Percentiles rank a stretch among this genome's conserved stretches.
Evolutionary conservation across 2,113 vertebrate genomes (phyloP).

Genomic region (Lucifuga dentata): DNA sequence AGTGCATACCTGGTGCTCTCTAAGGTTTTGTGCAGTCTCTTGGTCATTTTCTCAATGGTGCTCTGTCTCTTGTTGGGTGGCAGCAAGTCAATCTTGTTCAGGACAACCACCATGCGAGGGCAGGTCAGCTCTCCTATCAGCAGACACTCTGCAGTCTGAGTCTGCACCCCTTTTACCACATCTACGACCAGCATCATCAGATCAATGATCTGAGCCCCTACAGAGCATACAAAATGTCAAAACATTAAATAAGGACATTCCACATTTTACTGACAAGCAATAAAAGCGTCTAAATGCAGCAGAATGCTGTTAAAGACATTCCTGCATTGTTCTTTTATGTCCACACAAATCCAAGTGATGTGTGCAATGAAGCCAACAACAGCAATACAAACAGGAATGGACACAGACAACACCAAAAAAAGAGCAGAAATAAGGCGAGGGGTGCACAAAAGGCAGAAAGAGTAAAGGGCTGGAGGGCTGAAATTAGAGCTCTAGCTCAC

Average conservation of each 20-base stretch:
- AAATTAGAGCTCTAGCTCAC: conserved; percentile 72
- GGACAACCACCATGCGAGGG: conserved; percentile 93
- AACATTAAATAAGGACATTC: background rate
- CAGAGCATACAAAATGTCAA: background rate
- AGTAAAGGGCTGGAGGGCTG: conserved; percentile 64
- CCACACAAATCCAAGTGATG: conserved; percentile 1
- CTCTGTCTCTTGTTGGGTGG: conserved; percentile 88
- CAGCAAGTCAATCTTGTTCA: conserved; percentile 96
- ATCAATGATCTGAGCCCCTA: conserved; percentile 98
- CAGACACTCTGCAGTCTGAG: conserved; percentile 97
- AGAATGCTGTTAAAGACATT: background rate
- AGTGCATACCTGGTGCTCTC: conserved; percentile 91
- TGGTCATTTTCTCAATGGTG: conserved; percentile 95
- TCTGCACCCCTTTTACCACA: conserved; percentile 97
- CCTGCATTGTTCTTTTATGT: background rate
- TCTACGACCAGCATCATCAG: conserved; percentile 98
- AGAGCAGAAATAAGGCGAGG: conserved; percentile 37
- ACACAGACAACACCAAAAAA: conserved; percentile 59
- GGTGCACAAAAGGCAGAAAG: conserved; percentile 39
- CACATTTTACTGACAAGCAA: background rate
- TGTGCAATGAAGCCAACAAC: conserved; percentile 25
- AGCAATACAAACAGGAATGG: conserved; percentile 56
- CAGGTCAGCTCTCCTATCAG: conserved; percentile 97
- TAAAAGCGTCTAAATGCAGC: background rate
- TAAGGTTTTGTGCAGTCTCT: conserved; percentile 96